Evolutionary conservation across 1,140 invertebrate species (phyloP).

Genomic region (Orius insidiosus): DNA sequence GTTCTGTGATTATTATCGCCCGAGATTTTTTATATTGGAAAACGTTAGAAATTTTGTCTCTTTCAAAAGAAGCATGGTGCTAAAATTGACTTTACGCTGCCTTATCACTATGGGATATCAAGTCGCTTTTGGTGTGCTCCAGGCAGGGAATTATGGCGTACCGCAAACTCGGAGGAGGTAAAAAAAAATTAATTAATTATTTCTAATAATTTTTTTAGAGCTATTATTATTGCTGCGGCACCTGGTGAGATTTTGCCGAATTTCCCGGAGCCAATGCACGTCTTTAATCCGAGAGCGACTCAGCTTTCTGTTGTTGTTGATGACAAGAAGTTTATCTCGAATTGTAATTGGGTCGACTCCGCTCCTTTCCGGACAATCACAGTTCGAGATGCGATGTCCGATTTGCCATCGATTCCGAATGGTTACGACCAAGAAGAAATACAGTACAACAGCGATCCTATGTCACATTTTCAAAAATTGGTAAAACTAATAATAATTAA

Average conservation of each 20-base stretch:
- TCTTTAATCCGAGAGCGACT: constrained; percentile 55
- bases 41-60: constrained; percentile 76
- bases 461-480: constrained; percentile 59
- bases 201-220: constrained; percentile 27
- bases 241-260: constrained; percentile 60
- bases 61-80: constrained; percentile 60
- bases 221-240: constrained; percentile 68
- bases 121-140: constrained; percentile 68
- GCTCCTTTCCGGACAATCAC: constrained; percentile 57
- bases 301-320: constrained; percentile 53
- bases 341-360: constrained; percentile 36
- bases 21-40: constrained; percentile 69
- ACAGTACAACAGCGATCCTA: constrained; percentile 48
- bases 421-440: constrained; percentile 53
- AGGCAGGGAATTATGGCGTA: constrained; percentile 74
- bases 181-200: constrained; percentile 2
- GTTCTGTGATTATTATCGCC: constrained; percentile 74
- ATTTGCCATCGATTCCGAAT: constrained; percentile 60
- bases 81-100: constrained; percentile 63
- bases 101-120: constrained; percentile 75
- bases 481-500: constrained; percentile 24
- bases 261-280: constrained; percentile 65
- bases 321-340: constrained; percentile 37
- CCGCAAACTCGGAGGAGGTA: constrained; percentile 62
- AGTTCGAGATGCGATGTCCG: constrained; percentile 65